phyloP scores from a whole-genome alignment of 2,113 vertebrate species.

The Actinemys pallida region DNA sequence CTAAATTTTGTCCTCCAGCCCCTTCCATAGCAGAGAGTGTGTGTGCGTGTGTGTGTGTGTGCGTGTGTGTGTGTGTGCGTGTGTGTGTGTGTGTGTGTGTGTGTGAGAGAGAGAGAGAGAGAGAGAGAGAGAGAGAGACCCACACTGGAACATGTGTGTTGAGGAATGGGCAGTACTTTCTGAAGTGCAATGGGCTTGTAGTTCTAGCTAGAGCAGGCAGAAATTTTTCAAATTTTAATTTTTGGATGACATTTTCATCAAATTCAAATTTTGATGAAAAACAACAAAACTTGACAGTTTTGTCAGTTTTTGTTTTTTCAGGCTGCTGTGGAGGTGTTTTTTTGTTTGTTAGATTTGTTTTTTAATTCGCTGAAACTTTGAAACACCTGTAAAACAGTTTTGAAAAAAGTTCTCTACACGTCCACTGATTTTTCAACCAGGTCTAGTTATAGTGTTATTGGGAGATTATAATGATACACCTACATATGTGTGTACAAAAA shows the following conservation, averaged over 20 bases:
- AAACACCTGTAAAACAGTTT: background rate
- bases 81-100: too few relatives aligned
- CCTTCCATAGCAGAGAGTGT: background rate
- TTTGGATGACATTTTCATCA: background rate
- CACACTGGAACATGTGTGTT: background rate
- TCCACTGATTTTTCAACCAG: background rate
- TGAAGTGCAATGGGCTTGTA: background rate
- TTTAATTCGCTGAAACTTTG: background rate
- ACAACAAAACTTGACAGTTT: background rate
- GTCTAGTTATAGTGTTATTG: background rate
- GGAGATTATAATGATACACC: background rate
- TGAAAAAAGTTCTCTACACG: background rate
- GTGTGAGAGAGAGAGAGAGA: too few relatives aligned
- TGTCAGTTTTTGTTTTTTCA: background rate
- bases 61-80: too few relatives aligned
- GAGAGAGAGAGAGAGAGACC: too few relatives aligned
- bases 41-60: too few relatives aligned
- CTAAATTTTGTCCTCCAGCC: background rate
- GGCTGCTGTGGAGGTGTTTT: background rate
- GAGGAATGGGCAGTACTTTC: background rate
- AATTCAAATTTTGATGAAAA: background rate
- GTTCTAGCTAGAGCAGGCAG: background rate
- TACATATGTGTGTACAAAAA: background rate
- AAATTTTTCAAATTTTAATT: background rate
- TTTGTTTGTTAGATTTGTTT: too few relatives aligned